These are phyloP conservation scores for Periophthalmodon schlosseri DNA, from an alignment of 2,113 vertebrate species.

Conservation along the genomic window DNA sequence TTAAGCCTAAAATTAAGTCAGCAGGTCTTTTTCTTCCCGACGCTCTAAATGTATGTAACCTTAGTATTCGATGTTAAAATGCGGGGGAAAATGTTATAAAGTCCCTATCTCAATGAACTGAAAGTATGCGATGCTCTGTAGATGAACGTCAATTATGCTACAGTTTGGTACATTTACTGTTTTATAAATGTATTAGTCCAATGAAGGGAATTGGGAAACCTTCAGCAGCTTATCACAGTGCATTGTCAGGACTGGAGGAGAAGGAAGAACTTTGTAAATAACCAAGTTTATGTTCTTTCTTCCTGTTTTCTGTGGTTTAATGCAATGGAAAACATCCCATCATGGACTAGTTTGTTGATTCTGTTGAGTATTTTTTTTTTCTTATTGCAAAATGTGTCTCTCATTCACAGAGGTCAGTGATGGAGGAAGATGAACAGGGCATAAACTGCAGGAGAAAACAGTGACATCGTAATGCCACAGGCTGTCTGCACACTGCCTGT, in stretches of 20 bases:
- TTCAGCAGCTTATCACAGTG: conserved; percentile 9
- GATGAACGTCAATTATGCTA: no score
- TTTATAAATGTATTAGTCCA: not conserved
- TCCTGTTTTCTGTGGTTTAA: conserved; percentile 52
- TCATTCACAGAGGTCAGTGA: conserved; percentile 38
- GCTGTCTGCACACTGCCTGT: conserved; percentile 82
- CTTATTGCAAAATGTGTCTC: conserved; percentile 11
- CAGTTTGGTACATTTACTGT: no score
- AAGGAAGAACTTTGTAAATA: conserved; percentile 54
- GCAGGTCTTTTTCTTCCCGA: no score
- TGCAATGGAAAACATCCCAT: not conserved
- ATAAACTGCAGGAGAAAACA: conserved; percentile 83
- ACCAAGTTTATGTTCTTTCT: conserved; percentile 29
- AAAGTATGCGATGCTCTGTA: no score
- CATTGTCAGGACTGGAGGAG: conserved; percentile 60
- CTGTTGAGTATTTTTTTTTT: not conserved
- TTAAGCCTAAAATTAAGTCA: not conserved
- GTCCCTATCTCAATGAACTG: no score
- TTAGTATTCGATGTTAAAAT: not conserved
- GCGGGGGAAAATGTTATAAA: not conserved
- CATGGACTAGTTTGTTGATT: not conserved
- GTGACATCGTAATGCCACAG: conserved; percentile 91
- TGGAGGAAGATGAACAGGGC: conserved; percentile 72
- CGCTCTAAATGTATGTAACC: no score
- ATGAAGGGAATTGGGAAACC: not conserved